Evolutionary conservation across 2,797 vertebrate genomes (phyloP).

Genomic region (Chanos chanos): DNA sequence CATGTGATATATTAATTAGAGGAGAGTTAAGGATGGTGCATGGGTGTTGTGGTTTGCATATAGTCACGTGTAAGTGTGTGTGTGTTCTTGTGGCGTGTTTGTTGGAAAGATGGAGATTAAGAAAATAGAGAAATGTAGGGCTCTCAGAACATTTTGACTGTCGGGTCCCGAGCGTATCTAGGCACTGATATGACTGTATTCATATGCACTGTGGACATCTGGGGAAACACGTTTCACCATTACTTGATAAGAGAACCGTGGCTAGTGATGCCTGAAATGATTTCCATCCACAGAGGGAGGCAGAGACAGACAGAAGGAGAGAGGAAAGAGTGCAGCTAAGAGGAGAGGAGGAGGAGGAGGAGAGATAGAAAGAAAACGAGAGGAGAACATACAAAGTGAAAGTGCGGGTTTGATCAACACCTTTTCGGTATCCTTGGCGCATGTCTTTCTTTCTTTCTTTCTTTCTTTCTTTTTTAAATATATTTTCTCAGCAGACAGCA

Average conservation of each 20-base stretch:
- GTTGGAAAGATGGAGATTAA: not conserved
- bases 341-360: not conserved
- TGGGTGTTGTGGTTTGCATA: not conserved
- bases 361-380: not conserved
- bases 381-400: not conserved
- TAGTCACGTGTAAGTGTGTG: not conserved
- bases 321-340: constrained; percentile 7
- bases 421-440: too few species aligned
- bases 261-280: constrained; percentile 74
- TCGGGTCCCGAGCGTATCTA: constrained; percentile 46
- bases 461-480: too few species aligned
- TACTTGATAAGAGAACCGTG: constrained; percentile 67
- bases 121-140: constrained; percentile 18
- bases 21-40: not conserved
- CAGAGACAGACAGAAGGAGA: constrained; percentile 49
- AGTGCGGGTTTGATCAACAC: too few species aligned
- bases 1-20: constrained; percentile 1
- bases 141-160: constrained; percentile 19
- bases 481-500: too few species aligned
- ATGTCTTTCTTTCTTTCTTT: too few species aligned
- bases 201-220: constrained; percentile 65
- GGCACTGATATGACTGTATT: constrained; percentile 64
- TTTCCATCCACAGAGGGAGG: constrained; percentile 56
- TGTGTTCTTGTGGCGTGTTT: not conserved
- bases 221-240: constrained; percentile 64